Evolutionary conservation across 2,113 vertebrate species (phyloP).

Genomic region (Anguilla rostrata): DNA sequence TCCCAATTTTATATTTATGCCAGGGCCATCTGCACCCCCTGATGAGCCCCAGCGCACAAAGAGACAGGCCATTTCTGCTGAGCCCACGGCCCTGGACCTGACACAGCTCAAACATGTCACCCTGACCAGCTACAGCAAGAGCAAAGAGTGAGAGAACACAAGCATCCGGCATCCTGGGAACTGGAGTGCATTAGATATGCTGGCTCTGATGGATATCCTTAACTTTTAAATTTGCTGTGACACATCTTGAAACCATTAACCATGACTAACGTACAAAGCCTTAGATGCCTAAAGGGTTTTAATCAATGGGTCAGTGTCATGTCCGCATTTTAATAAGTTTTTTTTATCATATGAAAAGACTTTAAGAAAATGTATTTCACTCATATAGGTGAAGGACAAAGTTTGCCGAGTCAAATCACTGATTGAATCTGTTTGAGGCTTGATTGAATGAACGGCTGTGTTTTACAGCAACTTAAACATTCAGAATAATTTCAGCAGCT

Average conservation of each 20-base stretch:
- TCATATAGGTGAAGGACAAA: not conserved
- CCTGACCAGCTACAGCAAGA: conserved; percentile 65
- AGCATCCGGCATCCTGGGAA: not conserved
- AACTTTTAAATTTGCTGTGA: not conserved
- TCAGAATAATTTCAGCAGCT: not conserved
- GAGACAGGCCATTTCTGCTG: conserved; percentile 64
- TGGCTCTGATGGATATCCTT: not conserved
- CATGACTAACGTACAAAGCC: not conserved
- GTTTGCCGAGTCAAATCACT: not conserved
- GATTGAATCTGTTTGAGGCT: not conserved
- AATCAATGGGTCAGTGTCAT: not conserved
- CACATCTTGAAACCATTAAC: not conserved
- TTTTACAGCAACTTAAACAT: not conserved
- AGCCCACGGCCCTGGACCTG: conserved; percentile 56
- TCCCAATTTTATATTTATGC: not conserved
- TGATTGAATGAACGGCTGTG: not conserved
- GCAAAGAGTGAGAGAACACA: conserved; percentile 59
- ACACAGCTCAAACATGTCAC: conserved; percentile 51
- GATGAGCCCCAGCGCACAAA: conserved; percentile 53
- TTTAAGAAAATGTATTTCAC: not conserved
- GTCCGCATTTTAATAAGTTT: not conserved
- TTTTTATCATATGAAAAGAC: not conserved
- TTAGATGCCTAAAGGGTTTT: not conserved
- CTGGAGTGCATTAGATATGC: too few relatives aligned
- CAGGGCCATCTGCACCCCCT: conserved; percentile 43